Percentiles rank a stretch among this genome's conserved stretches.
phyloP scores from a whole-genome alignment of 2,113 vertebrate species.

The Psittacula cyanocephala region DNA sequence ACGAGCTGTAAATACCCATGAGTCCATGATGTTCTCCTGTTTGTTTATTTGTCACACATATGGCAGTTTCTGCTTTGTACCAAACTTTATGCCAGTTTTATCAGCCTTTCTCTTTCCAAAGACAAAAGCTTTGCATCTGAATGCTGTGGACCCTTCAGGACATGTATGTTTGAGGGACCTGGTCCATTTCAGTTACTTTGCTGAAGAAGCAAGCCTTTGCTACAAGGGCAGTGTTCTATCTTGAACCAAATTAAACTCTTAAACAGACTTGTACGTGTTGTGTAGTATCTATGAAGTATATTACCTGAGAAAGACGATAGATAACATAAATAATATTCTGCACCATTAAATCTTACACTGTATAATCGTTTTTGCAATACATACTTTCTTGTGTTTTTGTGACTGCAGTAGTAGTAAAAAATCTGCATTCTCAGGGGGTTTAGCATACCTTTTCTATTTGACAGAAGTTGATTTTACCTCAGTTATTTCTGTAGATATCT shows the following conservation, averaged over 20 bases:
- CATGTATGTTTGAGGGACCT: background rate
- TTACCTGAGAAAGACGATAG: background rate
- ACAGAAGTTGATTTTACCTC: background rate
- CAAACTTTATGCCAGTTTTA: background rate
- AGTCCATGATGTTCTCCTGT: background rate
- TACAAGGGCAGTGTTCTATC: background rate
- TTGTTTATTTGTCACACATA: background rate
- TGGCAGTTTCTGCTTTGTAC: background rate
- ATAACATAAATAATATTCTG: background rate
- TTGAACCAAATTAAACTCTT: background rate
- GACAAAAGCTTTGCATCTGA: background rate
- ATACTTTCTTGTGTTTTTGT: background rate
- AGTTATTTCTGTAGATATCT: background rate
- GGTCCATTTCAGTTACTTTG: background rate
- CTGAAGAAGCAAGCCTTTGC: background rate
- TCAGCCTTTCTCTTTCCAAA: background rate
- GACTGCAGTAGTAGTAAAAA: background rate
- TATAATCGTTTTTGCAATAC: background rate
- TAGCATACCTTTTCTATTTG: background rate
- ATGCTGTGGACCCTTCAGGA: background rate
- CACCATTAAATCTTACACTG: background rate
- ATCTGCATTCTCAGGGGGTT: background rate
- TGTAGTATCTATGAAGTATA: background rate
- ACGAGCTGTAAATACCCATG: background rate
- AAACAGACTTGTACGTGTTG: background rate